phyloP scores from a whole-genome alignment of 2,888 invertebrate species.

The Myathropa florea region DNA sequence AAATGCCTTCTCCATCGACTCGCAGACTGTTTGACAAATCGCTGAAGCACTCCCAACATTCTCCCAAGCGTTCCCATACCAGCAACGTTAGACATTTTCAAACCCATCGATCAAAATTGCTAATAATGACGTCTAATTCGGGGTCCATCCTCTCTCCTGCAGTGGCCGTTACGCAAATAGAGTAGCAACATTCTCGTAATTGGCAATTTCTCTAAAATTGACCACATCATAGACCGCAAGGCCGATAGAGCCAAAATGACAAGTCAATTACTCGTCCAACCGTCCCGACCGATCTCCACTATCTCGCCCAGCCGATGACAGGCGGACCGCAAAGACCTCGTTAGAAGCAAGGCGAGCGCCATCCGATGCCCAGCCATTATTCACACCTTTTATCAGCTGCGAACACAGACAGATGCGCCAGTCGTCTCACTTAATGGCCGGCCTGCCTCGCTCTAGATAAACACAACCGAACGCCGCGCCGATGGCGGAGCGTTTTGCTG shows the following conservation, averaged over 20 bases:
- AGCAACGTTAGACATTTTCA: conserved; percentile 1
- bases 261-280: conserved; percentile 59
- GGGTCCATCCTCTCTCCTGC: background rate
- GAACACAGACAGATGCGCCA: conserved; percentile 13
- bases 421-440: conserved; percentile 7
- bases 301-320: background rate
- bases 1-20: background rate
- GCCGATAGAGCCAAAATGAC: conserved; percentile 45
- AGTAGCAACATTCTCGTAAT: conserved; percentile 48
- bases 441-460: conserved; percentile 43
- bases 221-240: conserved; percentile 44
- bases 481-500: conserved; percentile 24
- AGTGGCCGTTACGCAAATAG: conserved; percentile 37
- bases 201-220: conserved; percentile 62
- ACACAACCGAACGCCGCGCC: conserved; percentile 26
- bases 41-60: background rate
- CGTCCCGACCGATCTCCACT: background rate
- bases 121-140: conserved; percentile 56
- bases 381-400: conserved; percentile 66
- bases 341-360: conserved; percentile 3
- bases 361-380: conserved; percentile 47
- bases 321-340: conserved; percentile 27
- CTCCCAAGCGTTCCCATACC: background rate
- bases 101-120: conserved; percentile 53
- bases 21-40: background rate